Evolutionary conservation across 2,797 vertebrate genomes (phyloP), one percentile per base, ranked within the genome.

Genomic region (Sus cebifrons): DNA sequence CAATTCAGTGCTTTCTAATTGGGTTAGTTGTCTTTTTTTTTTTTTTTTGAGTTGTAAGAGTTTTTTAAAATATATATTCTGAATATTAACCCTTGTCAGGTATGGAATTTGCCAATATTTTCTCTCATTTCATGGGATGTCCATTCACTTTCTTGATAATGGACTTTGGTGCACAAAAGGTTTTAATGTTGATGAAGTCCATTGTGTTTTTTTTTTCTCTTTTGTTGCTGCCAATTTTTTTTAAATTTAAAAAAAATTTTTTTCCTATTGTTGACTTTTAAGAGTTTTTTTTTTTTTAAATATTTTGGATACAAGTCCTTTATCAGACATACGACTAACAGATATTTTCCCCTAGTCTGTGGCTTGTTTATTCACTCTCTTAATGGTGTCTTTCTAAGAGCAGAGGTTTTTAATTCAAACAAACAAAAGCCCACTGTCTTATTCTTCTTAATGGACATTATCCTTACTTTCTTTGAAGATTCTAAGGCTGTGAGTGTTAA

Each of bases 381-480:
- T 71, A 64, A 54, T 16, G 23, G 25, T 11, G n/a, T 21, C 75
- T 67, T 87, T 60, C 62, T 49, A 60, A 83, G 40, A 83, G 70
- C n/a, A 71, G n/a, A 83, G 44, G 27, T 77, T 87, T 92, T 52
- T 58, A 74, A 74, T 87, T 71, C 23, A 62, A 62, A 87, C 21
- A n/a, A 65, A 64, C 21, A 91, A 94, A 84, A 84, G 21, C 18
- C 11, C 23, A 40, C 23, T 40, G 14, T 54, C 27, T 78, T 85
- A 21, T 70, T 54, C 23, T 91, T 74, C 64, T 75, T 75, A 36
- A 49, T 36, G 58, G 13, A 17, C 36, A 17, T 36, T 87, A 73
- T 67, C 60, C 60, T 91, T 75, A 18, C n/a, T 85, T 70, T 87
- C 89, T 75, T 82, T 23, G 54, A 75, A 77, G 29, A n/a, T 60